Evolutionary conservation across 2,888 invertebrate genomes (phyloP).

Genomic region (Eristalinus aeneus): DNA sequence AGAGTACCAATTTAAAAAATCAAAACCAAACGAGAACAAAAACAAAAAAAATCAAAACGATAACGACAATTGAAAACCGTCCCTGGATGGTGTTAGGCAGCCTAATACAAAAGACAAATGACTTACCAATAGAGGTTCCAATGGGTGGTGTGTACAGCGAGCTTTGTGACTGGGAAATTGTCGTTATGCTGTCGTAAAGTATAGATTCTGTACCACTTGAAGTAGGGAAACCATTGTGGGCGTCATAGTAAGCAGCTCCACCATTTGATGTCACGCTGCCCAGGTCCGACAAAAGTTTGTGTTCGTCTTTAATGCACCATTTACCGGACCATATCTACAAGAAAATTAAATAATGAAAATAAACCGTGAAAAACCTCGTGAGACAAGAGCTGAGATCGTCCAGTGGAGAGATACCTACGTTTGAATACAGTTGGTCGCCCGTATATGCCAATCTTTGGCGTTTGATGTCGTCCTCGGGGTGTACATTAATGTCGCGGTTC

Average conservation of each 20-base stretch:
- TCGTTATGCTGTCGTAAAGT: slow-evolving; percentile 87
- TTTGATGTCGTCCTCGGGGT: slow-evolving; percentile 93
- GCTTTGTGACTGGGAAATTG: slow-evolving; percentile 88
- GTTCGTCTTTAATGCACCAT: slow-evolving; percentile 95
- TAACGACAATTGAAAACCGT: not conserved
- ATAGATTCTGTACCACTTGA: slow-evolving; percentile 81
- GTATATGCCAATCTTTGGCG: slow-evolving; percentile 93
- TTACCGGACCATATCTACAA: slow-evolving; percentile 91
- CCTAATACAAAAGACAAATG: not conserved
- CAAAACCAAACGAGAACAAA: slow-evolving; percentile 49
- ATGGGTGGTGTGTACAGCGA: slow-evolving; percentile 90
- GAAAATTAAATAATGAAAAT: no score
- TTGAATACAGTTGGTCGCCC: slow-evolving; percentile 93
- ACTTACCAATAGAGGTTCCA: slow-evolving; percentile 86
- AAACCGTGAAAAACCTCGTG: not conserved
- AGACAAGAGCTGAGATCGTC: not conserved
- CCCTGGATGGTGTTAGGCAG: slow-evolving; percentile 12
- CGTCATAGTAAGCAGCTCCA: slow-evolving; percentile 82
- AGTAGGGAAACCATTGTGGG: slow-evolving; percentile 77
- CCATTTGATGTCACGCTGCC: slow-evolving; percentile 83
- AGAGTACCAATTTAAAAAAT: not conserved
- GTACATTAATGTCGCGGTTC: slow-evolving; percentile 93
- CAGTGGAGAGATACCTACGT: slow-evolving; percentile 84
- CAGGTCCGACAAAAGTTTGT: slow-evolving; percentile 91
- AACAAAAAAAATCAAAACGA: slow-evolving; percentile 24